Evolutionary conservation across 2,888 invertebrate species (phyloP).

Genomic region (Andrena fulva): DNA sequence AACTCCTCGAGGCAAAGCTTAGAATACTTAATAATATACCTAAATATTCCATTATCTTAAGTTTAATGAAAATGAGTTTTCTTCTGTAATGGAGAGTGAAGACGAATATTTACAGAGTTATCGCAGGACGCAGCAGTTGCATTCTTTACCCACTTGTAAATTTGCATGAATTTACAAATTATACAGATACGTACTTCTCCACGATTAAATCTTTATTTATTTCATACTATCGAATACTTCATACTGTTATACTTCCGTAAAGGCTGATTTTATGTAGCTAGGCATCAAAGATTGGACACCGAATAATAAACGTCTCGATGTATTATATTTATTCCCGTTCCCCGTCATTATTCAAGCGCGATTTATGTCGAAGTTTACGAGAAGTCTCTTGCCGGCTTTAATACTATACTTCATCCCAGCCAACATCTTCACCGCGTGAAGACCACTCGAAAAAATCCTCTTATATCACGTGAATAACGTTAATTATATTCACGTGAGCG

Average conservation of each 20-base stretch:
- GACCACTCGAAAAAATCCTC: background rate
- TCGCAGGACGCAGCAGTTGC: too few species aligned
- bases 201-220: background rate
- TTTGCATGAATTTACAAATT: background rate
- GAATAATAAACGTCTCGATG: slow-evolving; percentile 28
- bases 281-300: background rate
- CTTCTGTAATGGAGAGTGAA: background rate
- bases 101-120: background rate
- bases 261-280: background rate
- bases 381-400: slow-evolving; percentile 22
- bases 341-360: slow-evolving; percentile 18
- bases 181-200: background rate
- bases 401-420: background rate
- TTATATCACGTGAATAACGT: slow-evolving; percentile 18
- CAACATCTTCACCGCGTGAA: slow-evolving; percentile 1
- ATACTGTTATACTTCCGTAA: background rate
- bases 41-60: too few species aligned
- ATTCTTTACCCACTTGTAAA: too few species aligned
- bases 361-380: slow-evolving; percentile 37
- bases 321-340: slow-evolving; percentile 28
- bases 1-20: too few species aligned
- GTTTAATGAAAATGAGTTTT: background rate
- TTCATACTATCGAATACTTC: background rate
- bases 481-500: slow-evolving; percentile 27
- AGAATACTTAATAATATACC: too few species aligned